Conservation (phyloP, 2,113 vertebrate genomes). For the Siphamia tubifer region DNA sequence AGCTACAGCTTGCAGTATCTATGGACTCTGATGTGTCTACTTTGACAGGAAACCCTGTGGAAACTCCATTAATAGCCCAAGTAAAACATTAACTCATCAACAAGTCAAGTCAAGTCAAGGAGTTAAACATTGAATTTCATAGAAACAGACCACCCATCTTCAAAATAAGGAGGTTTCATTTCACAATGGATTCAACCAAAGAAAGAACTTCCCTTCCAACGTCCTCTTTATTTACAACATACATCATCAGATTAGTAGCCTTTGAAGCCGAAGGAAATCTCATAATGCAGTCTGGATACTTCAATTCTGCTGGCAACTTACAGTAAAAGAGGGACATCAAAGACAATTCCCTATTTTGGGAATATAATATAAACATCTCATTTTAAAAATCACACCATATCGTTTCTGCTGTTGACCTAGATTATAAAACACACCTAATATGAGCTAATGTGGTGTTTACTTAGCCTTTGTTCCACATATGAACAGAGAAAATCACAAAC, state of each 20-base stretch:
- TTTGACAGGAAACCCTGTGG: neutral
- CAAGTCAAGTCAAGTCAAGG: neutral
- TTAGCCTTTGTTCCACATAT: slow-evolving; percentile 16
- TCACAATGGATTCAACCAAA: neutral
- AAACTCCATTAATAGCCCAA: neutral
- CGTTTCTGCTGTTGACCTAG: slow-evolving; percentile 2
- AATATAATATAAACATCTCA: neutral
- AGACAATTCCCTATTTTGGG: slow-evolving; percentile 6
- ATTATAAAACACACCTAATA: slow-evolving; percentile 8
- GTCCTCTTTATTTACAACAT: slow-evolving; percentile 25
- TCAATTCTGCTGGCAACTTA: neutral
- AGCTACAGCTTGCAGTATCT: too few species aligned
- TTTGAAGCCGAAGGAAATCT: slow-evolving; percentile 46
- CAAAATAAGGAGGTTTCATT: too few species aligned
- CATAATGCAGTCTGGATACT: slow-evolving; percentile 28
- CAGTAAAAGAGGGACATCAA: neutral
- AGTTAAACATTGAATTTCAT: neutral
- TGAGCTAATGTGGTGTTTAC: neutral
- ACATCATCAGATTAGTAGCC: neutral
- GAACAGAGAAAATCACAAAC: slow-evolving; percentile 9
- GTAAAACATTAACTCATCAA: neutral
- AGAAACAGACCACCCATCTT: slow-evolving; percentile 36
- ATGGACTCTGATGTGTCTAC: too few species aligned
- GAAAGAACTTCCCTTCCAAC: slow-evolving; percentile 24
- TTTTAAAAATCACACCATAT: neutral